phyloP scores from a whole-genome alignment of 2,888 invertebrate genomes.

The Zygothrica quintamaculata region DNA sequence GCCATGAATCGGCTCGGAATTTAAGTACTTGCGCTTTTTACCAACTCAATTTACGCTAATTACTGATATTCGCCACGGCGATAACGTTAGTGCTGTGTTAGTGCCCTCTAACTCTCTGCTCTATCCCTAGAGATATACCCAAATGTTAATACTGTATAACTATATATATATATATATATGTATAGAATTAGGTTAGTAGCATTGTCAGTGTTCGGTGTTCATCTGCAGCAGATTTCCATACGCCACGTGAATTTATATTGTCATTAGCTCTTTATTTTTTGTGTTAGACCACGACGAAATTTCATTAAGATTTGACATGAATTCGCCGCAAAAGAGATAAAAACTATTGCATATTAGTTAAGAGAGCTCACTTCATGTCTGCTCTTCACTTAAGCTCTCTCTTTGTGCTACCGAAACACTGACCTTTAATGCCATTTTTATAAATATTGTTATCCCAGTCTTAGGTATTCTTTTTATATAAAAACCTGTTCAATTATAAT shows the following conservation, averaged over 20 bases:
- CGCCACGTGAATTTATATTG: constrained; percentile 69
- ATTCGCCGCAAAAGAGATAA: constrained; percentile 57
- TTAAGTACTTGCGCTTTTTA: constrained; percentile 74
- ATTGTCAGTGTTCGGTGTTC: constrained; percentile 44
- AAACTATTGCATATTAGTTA: neutral
- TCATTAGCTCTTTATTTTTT: constrained; percentile 73
- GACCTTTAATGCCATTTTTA: constrained; percentile 51
- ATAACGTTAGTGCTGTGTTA: constrained; percentile 42
- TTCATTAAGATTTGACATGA: constrained; percentile 60
- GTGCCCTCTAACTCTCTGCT: constrained; percentile 17
- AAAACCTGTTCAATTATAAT: too few species aligned
- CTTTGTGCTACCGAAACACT: constrained; percentile 32
- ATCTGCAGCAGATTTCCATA: constrained; percentile 61
- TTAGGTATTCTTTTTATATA: neutral
- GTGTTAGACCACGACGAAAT: constrained; percentile 53
- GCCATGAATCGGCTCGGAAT: constrained; percentile 41
- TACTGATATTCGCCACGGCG: constrained; percentile 71
- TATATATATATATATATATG: constrained; percentile 5
- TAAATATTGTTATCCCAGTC: constrained; percentile 54
- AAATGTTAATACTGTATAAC: neutral
- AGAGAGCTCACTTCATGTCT: too few species aligned
- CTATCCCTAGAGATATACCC: constrained; percentile 29
- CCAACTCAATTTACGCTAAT: constrained; percentile 79
- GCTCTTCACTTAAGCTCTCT: constrained; percentile 29
- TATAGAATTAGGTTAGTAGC: constrained; percentile 10